A percentile compares a stretch with the other conserved stretches of the same genome.
Evolutionary conservation across 2,888 invertebrate genomes (phyloP).

Genomic region (Callimorpha dominula): DNA sequence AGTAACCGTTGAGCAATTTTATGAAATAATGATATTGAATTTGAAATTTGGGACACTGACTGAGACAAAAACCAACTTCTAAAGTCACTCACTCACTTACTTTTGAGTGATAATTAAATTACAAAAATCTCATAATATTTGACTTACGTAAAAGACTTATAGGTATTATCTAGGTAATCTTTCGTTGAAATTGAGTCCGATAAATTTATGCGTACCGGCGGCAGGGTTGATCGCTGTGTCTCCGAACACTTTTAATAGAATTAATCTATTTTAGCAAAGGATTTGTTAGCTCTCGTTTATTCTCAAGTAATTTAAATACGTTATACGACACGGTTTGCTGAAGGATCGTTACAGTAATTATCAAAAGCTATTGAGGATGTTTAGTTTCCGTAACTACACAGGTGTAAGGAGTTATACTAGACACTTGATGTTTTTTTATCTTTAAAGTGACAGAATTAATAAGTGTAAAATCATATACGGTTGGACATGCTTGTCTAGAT

Average conservation of each 20-base stretch:
- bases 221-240: constrained; percentile 36
- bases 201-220: constrained; percentile 49
- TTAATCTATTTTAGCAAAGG: constrained; percentile 48
- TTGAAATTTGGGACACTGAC: no score
- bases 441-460: background rate
- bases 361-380: background rate
- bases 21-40: no score
- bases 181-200: constrained; percentile 45
- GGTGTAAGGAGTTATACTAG: no score
- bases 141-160: constrained; percentile 24
- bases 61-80: no score
- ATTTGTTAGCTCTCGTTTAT: constrained; percentile 42
- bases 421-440: background rate
- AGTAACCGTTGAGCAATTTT: no score
- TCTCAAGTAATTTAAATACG: constrained; percentile 44
- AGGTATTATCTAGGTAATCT: constrained; percentile 45
- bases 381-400: background rate
- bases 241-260: constrained; percentile 47
- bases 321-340: constrained; percentile 14
- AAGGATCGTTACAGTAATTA: constrained; percentile 14
- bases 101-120: constrained; percentile 3
- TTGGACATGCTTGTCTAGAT: no score
- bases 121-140: background rate
- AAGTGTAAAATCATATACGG: background rate
- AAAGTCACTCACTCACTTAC: no score